phyloP scores from a whole-genome alignment of 1,140 invertebrate genomes.

The Psilanteris sp. region DNA sequence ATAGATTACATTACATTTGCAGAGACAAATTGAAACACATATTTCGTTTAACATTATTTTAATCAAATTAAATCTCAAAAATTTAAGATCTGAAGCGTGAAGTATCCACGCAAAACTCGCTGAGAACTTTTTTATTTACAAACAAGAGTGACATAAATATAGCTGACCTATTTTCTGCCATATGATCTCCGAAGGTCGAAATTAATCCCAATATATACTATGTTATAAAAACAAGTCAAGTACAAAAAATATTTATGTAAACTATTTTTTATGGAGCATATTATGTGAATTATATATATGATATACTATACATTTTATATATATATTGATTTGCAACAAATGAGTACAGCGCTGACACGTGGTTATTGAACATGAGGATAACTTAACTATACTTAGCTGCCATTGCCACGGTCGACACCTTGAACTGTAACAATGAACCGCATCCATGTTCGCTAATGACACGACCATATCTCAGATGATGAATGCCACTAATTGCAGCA shows the following conservation, averaged over 20 bases:
- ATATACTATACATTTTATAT: too few relatives aligned
- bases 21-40: too few relatives aligned
- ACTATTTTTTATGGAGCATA: constrained; percentile 25
- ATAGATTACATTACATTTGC: too few relatives aligned
- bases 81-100: too few relatives aligned
- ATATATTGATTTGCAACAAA: constrained; percentile 41
- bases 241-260: constrained; percentile 10
- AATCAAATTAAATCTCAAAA: too few relatives aligned
- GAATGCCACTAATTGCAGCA: constrained; percentile 54
- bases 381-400: constrained; percentile 55
- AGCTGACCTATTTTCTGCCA: constrained; percentile 17
- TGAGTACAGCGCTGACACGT: constrained; percentile 45
- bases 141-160: background rate
- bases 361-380: constrained; percentile 54
- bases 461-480: constrained; percentile 48
- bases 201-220: background rate
- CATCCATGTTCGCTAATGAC: constrained; percentile 56
- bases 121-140: constrained; percentile 14
- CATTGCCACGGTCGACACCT: constrained; percentile 58
- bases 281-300: constrained; percentile 6
- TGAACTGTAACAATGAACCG: constrained; percentile 67
- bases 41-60: too few relatives aligned
- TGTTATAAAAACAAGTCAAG: background rate
- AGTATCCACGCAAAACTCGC: too few relatives aligned
- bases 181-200: constrained; percentile 1